phyloP scores from a whole-genome alignment of 2,113 vertebrate species.

The Limnothrissa miodon region DNA sequence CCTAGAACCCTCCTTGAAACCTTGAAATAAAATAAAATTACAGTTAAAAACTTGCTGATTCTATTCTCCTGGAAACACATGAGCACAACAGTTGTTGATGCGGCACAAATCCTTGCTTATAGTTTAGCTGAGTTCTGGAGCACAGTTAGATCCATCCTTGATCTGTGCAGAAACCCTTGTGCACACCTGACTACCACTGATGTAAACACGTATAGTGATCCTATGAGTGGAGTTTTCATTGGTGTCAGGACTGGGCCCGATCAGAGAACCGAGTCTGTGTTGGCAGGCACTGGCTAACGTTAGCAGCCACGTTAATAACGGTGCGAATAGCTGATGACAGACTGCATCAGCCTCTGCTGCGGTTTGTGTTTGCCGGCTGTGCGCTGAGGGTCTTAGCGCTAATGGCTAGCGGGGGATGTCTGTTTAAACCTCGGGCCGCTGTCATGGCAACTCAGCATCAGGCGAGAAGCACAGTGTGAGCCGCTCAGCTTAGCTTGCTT shows the following conservation, averaged over 20 bases:
- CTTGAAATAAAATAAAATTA: no score
- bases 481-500: neutral
- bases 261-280: neutral
- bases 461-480: slow-evolving; percentile 37
- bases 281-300: slow-evolving; percentile 21
- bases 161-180: neutral
- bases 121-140: neutral
- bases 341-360: slow-evolving; percentile 47
- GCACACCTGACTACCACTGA: neutral
- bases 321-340: slow-evolving; percentile 55
- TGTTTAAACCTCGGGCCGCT: slow-evolving; percentile 53
- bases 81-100: no score
- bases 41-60: no score
- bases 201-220: neutral
- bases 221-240: neutral
- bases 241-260: neutral
- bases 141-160: neutral
- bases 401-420: slow-evolving; percentile 29
- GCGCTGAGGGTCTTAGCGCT: slow-evolving; percentile 37
- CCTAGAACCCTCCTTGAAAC: neutral
- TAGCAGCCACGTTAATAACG: slow-evolving; percentile 47
- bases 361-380: slow-evolving; percentile 21
- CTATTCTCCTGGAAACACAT: no score
- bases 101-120: neutral
- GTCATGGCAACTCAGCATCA: slow-evolving; percentile 44